Evolutionary conservation across 2,113 vertebrate genomes (phyloP).

Genomic region (Hystrix cristata): DNA sequence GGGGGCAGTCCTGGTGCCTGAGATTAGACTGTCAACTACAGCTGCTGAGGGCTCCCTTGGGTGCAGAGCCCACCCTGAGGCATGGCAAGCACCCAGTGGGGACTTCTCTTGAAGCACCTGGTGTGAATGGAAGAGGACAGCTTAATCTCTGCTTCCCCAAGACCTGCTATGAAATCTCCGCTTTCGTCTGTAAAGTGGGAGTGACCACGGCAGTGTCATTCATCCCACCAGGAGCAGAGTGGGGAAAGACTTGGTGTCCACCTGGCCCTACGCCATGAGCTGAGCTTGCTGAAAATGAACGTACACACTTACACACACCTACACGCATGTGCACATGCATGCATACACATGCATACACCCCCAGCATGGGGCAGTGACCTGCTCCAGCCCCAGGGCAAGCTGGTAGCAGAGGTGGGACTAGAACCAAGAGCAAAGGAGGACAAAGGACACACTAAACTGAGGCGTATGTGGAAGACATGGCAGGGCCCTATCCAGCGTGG

Average conservation of each 20-base stretch:
- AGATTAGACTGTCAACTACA: background rate
- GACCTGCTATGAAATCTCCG: background rate
- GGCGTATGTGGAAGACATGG: background rate
- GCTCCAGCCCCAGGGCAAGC: background rate
- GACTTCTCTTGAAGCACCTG: background rate
- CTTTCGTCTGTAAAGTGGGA: background rate
- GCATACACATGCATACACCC: background rate
- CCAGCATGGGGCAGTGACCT: background rate
- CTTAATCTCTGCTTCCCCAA: background rate
- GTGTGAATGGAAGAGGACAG: background rate
- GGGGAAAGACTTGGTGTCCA: background rate
- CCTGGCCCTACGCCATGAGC: background rate
- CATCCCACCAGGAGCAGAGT: accelerated
- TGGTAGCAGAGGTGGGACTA: background rate
- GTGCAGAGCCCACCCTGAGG: background rate
- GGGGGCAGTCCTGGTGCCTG: background rate
- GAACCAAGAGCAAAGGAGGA: background rate
- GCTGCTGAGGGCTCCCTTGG: background rate
- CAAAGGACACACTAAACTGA: background rate
- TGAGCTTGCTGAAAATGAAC: background rate
- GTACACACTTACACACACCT: accelerated
- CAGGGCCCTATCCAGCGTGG: background rate
- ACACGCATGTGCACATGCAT: accelerated
- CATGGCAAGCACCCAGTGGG: background rate
- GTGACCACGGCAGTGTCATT: accelerated